A percentile compares a stretch with the other conserved stretches of the same genome.
Conservation (phyloP, 2,888 invertebrate species). For the Hesperia comma region DNA sequence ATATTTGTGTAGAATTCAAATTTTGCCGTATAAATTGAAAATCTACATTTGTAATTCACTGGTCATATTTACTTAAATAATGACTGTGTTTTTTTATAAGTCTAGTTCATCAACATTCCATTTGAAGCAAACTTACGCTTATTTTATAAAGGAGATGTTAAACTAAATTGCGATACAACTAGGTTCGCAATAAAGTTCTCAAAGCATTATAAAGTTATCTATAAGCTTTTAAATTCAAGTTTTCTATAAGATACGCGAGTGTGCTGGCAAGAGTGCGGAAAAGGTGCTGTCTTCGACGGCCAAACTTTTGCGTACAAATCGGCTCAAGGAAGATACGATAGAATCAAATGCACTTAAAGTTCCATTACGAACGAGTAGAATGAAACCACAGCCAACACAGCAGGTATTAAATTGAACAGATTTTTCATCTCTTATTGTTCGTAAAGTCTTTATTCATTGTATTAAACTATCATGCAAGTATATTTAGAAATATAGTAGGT, state of each 20-base stretch:
- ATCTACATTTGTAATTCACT: no score
- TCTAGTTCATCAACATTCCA: no score
- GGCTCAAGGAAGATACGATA: slow-evolving; percentile 51
- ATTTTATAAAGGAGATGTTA: neutral
- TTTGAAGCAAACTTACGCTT: no score
- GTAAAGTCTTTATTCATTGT: no score
- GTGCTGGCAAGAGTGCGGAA: slow-evolving; percentile 61
- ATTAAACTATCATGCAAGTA: no score
- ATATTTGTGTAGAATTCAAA: no score
- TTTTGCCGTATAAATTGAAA: no score
- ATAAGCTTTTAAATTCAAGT: slow-evolving; percentile 22
- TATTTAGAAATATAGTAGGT: no score
- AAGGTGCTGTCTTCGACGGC: slow-evolving; percentile 58
- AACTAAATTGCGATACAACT: neutral
- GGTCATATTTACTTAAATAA: no score
- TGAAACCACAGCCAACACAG: slow-evolving; percentile 58
- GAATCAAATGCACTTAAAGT: slow-evolving; percentile 48
- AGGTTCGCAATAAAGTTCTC: neutral
- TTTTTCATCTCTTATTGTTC: neutral
- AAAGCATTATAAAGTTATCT: neutral
- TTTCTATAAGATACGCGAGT: slow-evolving; percentile 63
- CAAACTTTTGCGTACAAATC: slow-evolving; percentile 50
- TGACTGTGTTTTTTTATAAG: no score
- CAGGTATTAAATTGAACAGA: slow-evolving; percentile 50
- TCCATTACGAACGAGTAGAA: slow-evolving; percentile 52